Evolutionary conservation across 2,888 invertebrate species (phyloP).

Genomic region (Dione vanillae): DNA sequence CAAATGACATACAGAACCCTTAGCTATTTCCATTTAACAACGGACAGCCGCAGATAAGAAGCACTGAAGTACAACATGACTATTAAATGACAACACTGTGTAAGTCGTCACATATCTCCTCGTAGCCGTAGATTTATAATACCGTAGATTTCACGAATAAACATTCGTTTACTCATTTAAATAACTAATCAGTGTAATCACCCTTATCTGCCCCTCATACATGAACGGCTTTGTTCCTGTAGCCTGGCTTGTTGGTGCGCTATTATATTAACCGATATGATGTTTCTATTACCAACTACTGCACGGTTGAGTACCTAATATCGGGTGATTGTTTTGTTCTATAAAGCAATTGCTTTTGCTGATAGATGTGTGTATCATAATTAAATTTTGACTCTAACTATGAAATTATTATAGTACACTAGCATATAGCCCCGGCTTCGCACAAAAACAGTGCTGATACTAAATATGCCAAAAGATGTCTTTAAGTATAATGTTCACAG

Average conservation of each 20-base stretch:
- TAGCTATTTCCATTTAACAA: too few species aligned
- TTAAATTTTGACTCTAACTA: neutral
- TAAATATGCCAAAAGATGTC: too few species aligned
- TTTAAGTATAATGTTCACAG: too few species aligned
- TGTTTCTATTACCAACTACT: constrained; percentile 25
- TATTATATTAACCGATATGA: constrained; percentile 29
- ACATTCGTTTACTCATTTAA: constrained; percentile 22
- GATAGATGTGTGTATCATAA: neutral
- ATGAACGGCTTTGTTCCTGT: constrained; percentile 35
- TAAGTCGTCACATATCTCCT: constrained; percentile 9
- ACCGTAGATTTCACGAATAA: neutral
- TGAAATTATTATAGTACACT: too few species aligned
- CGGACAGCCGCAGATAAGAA: too few species aligned
- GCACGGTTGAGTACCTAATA: constrained; percentile 29
- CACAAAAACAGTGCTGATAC: too few species aligned
- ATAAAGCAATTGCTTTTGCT: neutral
- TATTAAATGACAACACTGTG: neutral
- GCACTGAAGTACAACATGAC: too few species aligned
- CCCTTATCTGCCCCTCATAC: constrained; percentile 36
- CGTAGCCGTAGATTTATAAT: too few species aligned
- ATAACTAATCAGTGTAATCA: constrained; percentile 30
- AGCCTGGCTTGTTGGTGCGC: constrained; percentile 26
- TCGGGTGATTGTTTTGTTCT: constrained; percentile 20
- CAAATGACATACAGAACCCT: too few species aligned
- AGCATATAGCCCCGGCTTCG: too few species aligned